A percentile compares a stretch with the other conserved stretches of the same genome.
phyloP scores from a whole-genome alignment of 2,113 vertebrate genomes.

The Apodemus speciosus region DNA sequence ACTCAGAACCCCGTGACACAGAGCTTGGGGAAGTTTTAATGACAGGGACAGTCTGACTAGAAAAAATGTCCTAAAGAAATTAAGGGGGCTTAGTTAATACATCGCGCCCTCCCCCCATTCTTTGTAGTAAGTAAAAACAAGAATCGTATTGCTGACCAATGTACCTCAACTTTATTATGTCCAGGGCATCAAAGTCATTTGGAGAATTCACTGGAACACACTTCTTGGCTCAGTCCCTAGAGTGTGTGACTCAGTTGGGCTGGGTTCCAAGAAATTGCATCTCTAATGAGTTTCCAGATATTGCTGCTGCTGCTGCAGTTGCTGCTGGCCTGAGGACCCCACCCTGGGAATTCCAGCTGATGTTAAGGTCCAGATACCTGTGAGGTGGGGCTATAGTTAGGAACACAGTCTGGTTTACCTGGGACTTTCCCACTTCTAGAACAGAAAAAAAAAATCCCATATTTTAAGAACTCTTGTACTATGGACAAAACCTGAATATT shows the following conservation, averaged over 20 bases:
- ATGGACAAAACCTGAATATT: background rate
- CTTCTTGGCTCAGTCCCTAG: background rate
- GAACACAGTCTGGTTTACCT: background rate
- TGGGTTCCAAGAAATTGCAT: background rate
- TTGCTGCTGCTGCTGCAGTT: background rate
- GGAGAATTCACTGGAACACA: background rate
- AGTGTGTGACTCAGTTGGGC: background rate
- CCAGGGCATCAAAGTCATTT: background rate
- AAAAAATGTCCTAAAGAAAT: conserved; percentile 43
- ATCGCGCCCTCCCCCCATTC: background rate
- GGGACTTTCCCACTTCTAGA: conserved; percentile 19
- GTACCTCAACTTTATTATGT: background rate
- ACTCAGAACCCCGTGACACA: background rate
- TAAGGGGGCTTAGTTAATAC: background rate
- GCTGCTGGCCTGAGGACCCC: background rate
- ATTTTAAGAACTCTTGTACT: background rate
- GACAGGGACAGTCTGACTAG: background rate
- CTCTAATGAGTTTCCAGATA: background rate
- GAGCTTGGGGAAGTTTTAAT: conserved; percentile 11
- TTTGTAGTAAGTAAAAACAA: conserved; percentile 23
- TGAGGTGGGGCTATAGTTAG: background rate
- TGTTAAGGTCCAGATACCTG: background rate
- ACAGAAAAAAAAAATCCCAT: background rate
- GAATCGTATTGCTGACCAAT: background rate
- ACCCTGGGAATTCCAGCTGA: background rate